phyloP scores from a whole-genome alignment of 2,888 invertebrate genomes.

The Campoletis raptor region DNA sequence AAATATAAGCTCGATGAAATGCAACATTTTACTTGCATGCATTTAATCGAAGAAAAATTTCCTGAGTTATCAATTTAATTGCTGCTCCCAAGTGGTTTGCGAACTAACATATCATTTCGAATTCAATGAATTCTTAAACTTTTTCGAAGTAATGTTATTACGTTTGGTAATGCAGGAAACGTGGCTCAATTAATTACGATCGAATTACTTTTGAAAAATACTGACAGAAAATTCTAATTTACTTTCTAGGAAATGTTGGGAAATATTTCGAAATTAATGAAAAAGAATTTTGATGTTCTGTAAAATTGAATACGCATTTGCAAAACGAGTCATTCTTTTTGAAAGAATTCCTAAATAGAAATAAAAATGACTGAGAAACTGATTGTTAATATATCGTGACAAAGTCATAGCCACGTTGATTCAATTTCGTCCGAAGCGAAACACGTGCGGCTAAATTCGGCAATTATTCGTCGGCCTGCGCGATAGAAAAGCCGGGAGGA shows the following conservation, averaged over 20 bases:
- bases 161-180: neutral
- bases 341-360: neutral
- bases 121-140: no score
- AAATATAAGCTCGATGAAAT: neutral
- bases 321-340: neutral
- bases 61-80: neutral
- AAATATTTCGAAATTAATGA: no score
- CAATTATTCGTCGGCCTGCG: constrained; percentile 25
- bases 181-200: neutral
- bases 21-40: neutral
- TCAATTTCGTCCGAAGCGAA: constrained; percentile 20
- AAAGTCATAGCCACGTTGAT: constrained; percentile 17
- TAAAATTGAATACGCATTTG: neutral
- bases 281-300: neutral
- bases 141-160: no score
- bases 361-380: neutral
- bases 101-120: no score
- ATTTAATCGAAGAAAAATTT: neutral
- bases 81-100: neutral
- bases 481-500: neutral
- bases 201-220: neutral
- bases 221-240: neutral
- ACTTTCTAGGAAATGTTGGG: no score
- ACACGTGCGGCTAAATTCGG: constrained; percentile 51
- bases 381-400: neutral